phyloP scores from a whole-genome alignment of 2,113 vertebrate genomes.

The Jacana jacana region DNA sequence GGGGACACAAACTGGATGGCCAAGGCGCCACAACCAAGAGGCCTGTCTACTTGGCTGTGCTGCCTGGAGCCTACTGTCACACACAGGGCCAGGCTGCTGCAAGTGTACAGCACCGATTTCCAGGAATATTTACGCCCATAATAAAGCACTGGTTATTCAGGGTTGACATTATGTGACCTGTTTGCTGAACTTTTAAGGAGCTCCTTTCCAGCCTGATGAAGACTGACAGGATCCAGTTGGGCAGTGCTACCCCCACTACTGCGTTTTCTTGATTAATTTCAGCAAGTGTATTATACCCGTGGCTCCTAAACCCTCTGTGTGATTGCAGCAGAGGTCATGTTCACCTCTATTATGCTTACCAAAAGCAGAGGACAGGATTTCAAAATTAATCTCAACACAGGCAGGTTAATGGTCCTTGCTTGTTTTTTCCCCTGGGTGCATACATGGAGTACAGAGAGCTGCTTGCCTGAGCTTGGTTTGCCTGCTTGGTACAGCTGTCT shows the following conservation, averaged over 20 bases:
- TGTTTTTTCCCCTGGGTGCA: constrained; percentile 7
- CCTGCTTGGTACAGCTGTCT: not conserved
- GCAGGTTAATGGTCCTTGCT: constrained; percentile 17
- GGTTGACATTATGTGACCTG: not conserved
- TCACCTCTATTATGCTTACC: constrained; percentile 26
- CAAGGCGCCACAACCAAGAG: no score
- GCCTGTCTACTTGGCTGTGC: accelerated
- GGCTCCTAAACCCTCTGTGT: not conserved
- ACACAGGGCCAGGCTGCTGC: not conserved
- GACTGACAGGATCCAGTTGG: constrained; percentile 27
- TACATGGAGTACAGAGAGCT: not conserved
- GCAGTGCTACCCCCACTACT: not conserved
- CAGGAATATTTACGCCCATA: not conserved
- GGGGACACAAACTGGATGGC: not conserved
- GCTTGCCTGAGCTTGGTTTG: not conserved
- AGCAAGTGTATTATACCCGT: not conserved
- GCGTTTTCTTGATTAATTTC: constrained; percentile 29
- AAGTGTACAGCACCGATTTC: not conserved
- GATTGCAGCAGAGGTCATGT: constrained; percentile 14
- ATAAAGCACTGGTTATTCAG: not conserved
- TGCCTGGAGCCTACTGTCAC: accelerated
- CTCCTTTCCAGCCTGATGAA: not conserved
- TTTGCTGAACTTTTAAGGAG: constrained; percentile 17
- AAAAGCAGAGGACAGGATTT: constrained; percentile 21
- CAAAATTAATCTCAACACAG: not conserved